Base-by-base conservation (phyloP, 2,888 invertebrate genomes). In the Caenorhabditis imperialis region DNA sequence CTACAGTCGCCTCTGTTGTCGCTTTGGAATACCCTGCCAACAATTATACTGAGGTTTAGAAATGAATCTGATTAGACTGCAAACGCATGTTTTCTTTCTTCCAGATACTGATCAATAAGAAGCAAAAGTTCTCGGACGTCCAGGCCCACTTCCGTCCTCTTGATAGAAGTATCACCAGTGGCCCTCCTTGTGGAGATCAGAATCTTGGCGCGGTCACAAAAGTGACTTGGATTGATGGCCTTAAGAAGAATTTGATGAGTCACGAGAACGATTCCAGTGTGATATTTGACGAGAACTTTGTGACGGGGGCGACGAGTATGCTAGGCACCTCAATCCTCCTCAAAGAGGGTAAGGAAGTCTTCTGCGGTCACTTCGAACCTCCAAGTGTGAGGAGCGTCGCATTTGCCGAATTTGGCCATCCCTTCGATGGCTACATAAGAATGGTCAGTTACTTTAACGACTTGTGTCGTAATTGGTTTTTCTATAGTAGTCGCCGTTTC, bases 1-100 rank as follows among this genome's bases (percentile, higher is more conserved):
- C 70, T 18, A 75, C 75, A 10, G 77, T 81, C 16, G 82, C 82
- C 2, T 78, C 79, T 3, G 75, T 82, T 35, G 81, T 82, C 23
- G 77, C 81, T 30, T 42, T 82, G 27, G 82, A 82, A 54, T 82
- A 82, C 47, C 82, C 82, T 3, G 82, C 81, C 16, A 81, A 82
- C 51, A 78, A 78, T 54, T 81, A 82, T 48, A 81, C 79, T 5
- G 82, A 82, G 75, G 82, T 81, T 42, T 20, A n/a, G n/a, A n/a
- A n/a, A n/a, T n/a, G n/a, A n/a, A n/a, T n/a, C n/a, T n/a, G n/a
- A 3, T 22, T 18, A 30, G 10, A 30, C 10, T 7, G 18, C 10
- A 12, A 30, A 27, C 37, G n/a, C 23, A 50, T 51, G 33, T 25
- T 48, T 20, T 27, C 8, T 20, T 3, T 18, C n/a, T 30, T 73